Conservation (phyloP, 2,888 invertebrate genomes). For the Heliconius ismenius region DNA sequence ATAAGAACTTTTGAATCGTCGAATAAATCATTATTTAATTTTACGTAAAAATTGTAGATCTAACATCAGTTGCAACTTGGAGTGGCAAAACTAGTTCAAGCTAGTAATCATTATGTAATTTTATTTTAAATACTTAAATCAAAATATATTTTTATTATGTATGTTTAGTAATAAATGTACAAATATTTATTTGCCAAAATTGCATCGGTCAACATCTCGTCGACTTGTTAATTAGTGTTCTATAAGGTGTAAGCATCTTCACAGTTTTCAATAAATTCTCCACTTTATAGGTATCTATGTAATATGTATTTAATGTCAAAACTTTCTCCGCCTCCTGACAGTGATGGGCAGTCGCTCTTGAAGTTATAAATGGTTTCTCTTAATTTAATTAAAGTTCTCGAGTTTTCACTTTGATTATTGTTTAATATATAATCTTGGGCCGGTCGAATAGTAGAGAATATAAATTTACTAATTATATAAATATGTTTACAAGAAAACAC, state of each 20-base stretch:
- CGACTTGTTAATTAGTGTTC: not conserved
- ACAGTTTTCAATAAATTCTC: not conserved
- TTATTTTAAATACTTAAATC: too few relatives aligned
- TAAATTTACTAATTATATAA: too few relatives aligned
- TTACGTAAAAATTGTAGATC: too few relatives aligned
- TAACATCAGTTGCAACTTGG: too few relatives aligned
- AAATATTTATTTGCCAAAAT: not conserved
- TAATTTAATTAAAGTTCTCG: constrained; percentile 41
- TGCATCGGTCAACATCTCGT: not conserved
- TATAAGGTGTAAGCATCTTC: not conserved
- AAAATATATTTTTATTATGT: too few relatives aligned
- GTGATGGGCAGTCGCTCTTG: constrained; percentile 57
- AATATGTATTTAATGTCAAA: constrained; percentile 12
- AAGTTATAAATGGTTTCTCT: constrained; percentile 61
- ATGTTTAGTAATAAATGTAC: too few relatives aligned
- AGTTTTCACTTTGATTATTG: constrained; percentile 28
- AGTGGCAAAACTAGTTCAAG: too few relatives aligned
- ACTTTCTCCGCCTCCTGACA: constrained; percentile 59
- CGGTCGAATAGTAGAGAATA: not conserved
- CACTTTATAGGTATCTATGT: constrained; percentile 9
- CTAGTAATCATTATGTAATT: too few relatives aligned
- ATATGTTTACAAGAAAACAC: too few relatives aligned
- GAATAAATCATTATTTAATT: too few relatives aligned
- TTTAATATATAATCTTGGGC: constrained; percentile 7
- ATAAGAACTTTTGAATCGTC: too few relatives aligned